phyloP scores from a whole-genome alignment of 2,797 vertebrate species.

The Tolypeutes matacus region DNA sequence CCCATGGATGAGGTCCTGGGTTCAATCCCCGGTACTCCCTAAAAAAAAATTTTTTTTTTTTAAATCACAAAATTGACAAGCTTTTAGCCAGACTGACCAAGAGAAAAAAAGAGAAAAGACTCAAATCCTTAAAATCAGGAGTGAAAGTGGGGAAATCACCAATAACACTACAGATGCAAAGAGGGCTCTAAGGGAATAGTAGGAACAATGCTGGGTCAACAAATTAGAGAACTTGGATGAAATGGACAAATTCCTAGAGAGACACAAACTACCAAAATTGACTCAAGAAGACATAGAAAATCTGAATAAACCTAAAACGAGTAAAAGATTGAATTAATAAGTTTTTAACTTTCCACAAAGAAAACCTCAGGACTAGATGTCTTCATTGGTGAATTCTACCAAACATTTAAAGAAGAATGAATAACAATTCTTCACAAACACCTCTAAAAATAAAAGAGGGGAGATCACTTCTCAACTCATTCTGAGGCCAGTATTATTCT shows the following conservation, averaged over 20 bases:
- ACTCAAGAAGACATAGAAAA: conserved; percentile 44
- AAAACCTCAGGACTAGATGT: neutral
- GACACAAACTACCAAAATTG: neutral
- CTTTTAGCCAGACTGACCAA: neutral
- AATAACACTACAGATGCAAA: neutral
- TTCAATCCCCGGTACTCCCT: too few species aligned
- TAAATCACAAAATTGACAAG: neutral
- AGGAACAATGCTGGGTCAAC: neutral
- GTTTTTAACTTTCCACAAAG: conserved; percentile 21
- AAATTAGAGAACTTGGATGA: neutral
- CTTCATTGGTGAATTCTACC: conserved; percentile 18
- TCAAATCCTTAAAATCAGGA: conserved; percentile 43
- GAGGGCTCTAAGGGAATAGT: neutral
- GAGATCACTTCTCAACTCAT: neutral
- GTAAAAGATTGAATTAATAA: neutral
- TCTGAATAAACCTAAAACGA: neutral
- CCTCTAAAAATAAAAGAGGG: neutral
- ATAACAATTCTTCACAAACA: conserved; percentile 7
- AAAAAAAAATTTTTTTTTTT: too few species aligned
- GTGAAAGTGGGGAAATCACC: neutral
- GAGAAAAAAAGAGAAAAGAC: neutral
- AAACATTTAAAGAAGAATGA: conserved; percentile 53
- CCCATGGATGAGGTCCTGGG: too few species aligned
- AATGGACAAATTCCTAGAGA: conserved; percentile 7
- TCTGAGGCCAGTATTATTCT: conserved; percentile 5